Evolutionary conservation across 2,888 invertebrate genomes (phyloP).

Genomic region (Stegophylla sp.): DNA sequence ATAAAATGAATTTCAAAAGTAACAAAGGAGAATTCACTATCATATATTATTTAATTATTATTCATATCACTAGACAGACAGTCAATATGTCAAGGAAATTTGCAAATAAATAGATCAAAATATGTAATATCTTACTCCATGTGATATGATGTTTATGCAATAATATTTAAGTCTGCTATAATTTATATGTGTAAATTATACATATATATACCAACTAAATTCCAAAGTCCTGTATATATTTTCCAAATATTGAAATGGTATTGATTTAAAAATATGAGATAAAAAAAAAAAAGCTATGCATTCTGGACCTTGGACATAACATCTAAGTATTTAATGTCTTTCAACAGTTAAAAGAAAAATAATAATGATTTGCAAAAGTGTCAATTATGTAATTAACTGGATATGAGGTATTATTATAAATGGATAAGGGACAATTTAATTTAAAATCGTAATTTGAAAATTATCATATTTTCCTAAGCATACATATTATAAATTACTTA

Average conservation of each 20-base stretch:
- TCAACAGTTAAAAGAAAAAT: conserved; percentile 5
- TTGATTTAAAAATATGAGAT: neutral
- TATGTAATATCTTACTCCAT: neutral
- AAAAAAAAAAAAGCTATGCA: neutral
- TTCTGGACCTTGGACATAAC: conserved; percentile 14
- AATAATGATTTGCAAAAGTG: conserved; percentile 10
- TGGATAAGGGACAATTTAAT: neutral
- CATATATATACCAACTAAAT: neutral
- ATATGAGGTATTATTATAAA: neutral
- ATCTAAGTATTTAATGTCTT: neutral
- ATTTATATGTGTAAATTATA: too few species aligned
- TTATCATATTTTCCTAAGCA: neutral
- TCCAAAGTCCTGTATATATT: neutral
- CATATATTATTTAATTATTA: conserved; percentile 16
- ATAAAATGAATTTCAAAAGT: conserved; percentile 17
- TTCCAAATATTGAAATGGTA: neutral
- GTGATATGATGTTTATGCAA: too few species aligned
- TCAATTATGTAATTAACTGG: neutral
- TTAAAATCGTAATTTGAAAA: conserved; percentile 19
- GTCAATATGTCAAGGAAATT: conserved; percentile 45
- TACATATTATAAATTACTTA: neutral
- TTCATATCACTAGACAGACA: conserved; percentile 22
- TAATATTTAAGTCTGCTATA: too few species aligned
- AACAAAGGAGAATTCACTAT: conserved; percentile 29
- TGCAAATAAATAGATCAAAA: conserved; percentile 23